Percentiles rank a stretch among this genome's conserved stretches.
phyloP scores from a whole-genome alignment of 1,140 invertebrate genomes.

The Acromyrmex charruanus region DNA sequence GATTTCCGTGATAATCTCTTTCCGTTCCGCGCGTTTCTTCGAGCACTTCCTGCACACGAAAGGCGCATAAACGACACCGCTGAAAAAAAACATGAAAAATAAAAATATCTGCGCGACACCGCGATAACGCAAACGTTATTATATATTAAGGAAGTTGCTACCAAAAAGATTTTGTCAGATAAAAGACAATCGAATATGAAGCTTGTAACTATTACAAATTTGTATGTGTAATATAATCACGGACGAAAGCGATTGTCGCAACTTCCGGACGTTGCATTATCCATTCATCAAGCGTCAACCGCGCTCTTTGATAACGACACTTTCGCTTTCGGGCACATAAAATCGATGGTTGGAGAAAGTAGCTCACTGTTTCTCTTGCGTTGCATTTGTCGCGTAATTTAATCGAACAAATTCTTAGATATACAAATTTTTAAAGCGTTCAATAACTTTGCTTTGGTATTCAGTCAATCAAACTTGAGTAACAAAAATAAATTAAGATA shows the following conservation, averaged over 20 bases:
- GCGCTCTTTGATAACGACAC: slow-evolving; percentile 65
- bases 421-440: background rate
- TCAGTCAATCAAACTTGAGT: too few species aligned
- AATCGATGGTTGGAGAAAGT: slow-evolving; percentile 73
- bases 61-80: slow-evolving; percentile 91
- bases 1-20: slow-evolving; percentile 98
- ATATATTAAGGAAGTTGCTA: background rate
- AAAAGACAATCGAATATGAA: background rate
- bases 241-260: slow-evolving; percentile 41
- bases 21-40: slow-evolving; percentile 95
- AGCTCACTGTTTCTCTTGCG: slow-evolving; percentile 17
- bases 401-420: background rate
- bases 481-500: too few species aligned
- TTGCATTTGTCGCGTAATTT: slow-evolving; percentile 43
- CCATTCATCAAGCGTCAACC: slow-evolving; percentile 49
- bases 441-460: background rate
- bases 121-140: background rate
- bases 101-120: background rate
- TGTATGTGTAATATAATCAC: slow-evolving; percentile 25
- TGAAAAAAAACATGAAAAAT: slow-evolving; percentile 68
- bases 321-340: slow-evolving; percentile 67
- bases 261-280: slow-evolving; percentile 49
- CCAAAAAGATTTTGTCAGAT: background rate
- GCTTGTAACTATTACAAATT: slow-evolving; percentile 3
- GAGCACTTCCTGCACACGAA: slow-evolving; percentile 95